These are phyloP conservation scores for Pangasius djambal DNA, from an alignment of 2,797 vertebrate species.

Conservation along the genomic window DNA sequence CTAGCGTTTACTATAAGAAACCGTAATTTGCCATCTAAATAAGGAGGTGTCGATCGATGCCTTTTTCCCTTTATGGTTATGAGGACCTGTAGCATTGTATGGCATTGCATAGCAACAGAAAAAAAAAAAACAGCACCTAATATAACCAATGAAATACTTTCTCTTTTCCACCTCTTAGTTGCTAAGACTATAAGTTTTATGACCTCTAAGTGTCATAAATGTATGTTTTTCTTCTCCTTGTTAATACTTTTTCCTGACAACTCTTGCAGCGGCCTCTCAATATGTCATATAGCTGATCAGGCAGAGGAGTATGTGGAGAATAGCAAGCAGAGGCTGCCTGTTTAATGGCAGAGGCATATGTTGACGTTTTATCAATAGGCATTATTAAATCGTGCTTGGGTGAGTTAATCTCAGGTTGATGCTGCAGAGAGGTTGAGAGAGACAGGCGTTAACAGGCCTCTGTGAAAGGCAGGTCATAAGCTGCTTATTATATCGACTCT, in stretches of 20 bases:
- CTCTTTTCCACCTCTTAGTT: background rate
- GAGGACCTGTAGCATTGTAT: background rate
- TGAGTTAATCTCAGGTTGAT: constrained; percentile 79
- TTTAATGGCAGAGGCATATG: constrained; percentile 82
- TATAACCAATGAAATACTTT: background rate
- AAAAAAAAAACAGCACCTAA: background rate
- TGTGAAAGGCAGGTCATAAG: constrained; percentile 91
- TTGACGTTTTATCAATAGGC: constrained; percentile 86
- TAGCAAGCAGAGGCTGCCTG: constrained; percentile 61
- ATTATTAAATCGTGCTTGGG: constrained; percentile 85
- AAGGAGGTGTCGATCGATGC: background rate
- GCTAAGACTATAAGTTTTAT: constrained; percentile 16
- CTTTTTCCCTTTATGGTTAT: background rate
- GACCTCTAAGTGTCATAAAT: constrained; percentile 56
- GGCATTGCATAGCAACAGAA: background rate
- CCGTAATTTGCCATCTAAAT: background rate
- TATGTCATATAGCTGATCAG: constrained; percentile 59
- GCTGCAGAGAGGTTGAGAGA: constrained; percentile 91
- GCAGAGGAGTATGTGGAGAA: constrained; percentile 43
- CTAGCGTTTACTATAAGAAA: background rate
- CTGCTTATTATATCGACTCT: constrained; percentile 99
- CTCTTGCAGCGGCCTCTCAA: constrained; percentile 50
- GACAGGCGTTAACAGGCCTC: constrained; percentile 85
- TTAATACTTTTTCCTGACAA: constrained; percentile 53
- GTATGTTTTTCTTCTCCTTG: constrained; percentile 23